phyloP scores from a whole-genome alignment of 1,140 invertebrate species.

The Ruditapes philippinarum region DNA sequence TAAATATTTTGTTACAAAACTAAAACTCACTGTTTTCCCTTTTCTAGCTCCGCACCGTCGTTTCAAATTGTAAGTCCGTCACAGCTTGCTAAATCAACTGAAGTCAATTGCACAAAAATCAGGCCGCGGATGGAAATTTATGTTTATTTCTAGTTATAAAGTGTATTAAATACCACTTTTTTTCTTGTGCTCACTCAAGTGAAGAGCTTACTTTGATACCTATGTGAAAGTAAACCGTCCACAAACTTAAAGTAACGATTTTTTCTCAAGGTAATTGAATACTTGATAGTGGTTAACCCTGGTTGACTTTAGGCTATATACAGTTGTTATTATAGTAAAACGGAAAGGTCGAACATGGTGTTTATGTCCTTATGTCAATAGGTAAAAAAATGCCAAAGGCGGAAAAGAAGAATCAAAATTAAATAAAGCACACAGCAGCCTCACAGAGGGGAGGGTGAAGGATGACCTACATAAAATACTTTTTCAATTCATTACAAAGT shows the following conservation, averaged over 20 bases:
- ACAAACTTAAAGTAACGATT: background rate
- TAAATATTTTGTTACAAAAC: no score
- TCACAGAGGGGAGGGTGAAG: background rate
- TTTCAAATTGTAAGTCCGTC: background rate
- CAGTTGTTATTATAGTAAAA: background rate
- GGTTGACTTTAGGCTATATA: background rate
- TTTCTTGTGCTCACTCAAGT: background rate
- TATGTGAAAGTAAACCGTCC: background rate
- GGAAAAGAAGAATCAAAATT: no score
- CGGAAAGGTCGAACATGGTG: background rate
- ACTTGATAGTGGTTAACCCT: background rate
- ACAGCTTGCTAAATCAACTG: background rate
- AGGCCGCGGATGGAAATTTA: background rate
- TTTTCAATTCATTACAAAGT: no score
- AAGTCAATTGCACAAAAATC: background rate
- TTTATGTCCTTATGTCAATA: background rate
- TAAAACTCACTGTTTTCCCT: background rate
- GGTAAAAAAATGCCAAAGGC: no score
- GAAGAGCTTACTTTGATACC: background rate
- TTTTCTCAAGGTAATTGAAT: constrained; percentile 9
- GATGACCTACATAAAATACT: no score
- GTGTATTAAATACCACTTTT: background rate
- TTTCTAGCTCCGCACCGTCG: background rate
- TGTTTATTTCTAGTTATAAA: background rate
- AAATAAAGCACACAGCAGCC: background rate